Evolutionary conservation across 64 coral and sea anemone genomes (phyloP).

Genomic region (Anthopleura sola): DNA sequence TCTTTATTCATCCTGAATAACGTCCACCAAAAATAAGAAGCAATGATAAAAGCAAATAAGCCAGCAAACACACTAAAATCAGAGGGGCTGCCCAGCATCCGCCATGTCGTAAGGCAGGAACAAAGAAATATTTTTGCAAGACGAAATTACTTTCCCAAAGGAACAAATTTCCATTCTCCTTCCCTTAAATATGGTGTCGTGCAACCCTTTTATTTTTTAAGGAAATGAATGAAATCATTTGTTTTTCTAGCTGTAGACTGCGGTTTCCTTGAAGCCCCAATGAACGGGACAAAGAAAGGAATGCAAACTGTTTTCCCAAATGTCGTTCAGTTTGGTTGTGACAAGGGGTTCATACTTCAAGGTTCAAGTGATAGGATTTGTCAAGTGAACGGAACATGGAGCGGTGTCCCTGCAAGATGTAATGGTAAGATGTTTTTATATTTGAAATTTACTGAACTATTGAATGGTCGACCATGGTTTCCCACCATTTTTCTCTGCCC

Average conservation of each 20-base stretch:
- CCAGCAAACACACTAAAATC: background rate
- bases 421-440: background rate
- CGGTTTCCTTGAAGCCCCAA: background rate
- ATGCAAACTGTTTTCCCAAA: slow-evolving; percentile 7
- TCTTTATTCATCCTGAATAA: background rate
- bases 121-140: too few species aligned
- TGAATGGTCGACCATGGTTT: too few species aligned
- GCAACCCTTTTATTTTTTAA: background rate
- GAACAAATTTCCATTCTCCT: background rate
- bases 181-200: background rate
- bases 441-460: too few species aligned
- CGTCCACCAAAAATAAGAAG: background rate
- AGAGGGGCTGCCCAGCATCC: too few species aligned
- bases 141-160: too few species aligned
- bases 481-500: too few species aligned
- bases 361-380: slow-evolving; percentile 8
- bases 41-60: too few species aligned
- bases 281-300: slow-evolving; percentile 6
- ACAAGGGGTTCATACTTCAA: slow-evolving; percentile 22
- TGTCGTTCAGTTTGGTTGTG: slow-evolving; percentile 14
- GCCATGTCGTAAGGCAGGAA: too few species aligned
- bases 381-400: slow-evolving; percentile 26
- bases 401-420: background rate
- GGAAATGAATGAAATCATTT: background rate
- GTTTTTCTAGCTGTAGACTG: slow-evolving; percentile 31